Conservation (phyloP, 2,797 vertebrate genomes). For the Rhadinocentrus ornatus region DNA sequence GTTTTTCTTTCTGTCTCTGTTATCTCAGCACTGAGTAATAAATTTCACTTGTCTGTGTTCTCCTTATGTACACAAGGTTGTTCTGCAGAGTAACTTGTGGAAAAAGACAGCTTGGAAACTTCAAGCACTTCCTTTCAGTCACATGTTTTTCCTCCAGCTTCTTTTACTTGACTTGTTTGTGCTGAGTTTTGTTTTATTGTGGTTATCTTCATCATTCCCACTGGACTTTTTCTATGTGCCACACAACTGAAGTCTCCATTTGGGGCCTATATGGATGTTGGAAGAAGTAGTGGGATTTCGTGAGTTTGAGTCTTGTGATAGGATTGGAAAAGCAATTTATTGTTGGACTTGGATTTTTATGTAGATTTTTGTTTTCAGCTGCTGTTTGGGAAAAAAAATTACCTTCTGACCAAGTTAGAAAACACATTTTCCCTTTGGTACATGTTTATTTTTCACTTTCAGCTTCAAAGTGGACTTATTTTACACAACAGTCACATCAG, state of each 20-base stretch:
- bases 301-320: too few relatives aligned
- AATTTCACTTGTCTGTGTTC: conserved; percentile 23
- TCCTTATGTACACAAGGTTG: conserved; percentile 10
- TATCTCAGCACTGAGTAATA: conserved; percentile 32
- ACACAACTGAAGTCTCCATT: not conserved
- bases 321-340: too few relatives aligned
- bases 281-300: not conserved
- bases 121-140: not conserved
- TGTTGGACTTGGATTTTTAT: too few relatives aligned
- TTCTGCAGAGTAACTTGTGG: not conserved
- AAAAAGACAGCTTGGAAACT: conserved; percentile 9
- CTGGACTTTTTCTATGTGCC: not conserved
- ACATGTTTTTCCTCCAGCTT: not conserved
- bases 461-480: too few relatives aligned
- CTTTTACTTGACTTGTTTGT: not conserved
- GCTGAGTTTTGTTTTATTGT: conserved; percentile 13
- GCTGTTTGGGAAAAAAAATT: not conserved
- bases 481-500: too few relatives aligned
- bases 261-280: not conserved
- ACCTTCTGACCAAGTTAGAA: too few relatives aligned
- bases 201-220: conserved; percentile 12
- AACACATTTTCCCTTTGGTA: too few relatives aligned
- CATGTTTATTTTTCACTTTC: too few relatives aligned
- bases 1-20: conserved; percentile 15
- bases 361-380: too few relatives aligned